Evolutionary conservation across 2,113 vertebrate species (phyloP), one percentile per base, ranked within the genome.

Genomic region (Serilophus lunatus): DNA sequence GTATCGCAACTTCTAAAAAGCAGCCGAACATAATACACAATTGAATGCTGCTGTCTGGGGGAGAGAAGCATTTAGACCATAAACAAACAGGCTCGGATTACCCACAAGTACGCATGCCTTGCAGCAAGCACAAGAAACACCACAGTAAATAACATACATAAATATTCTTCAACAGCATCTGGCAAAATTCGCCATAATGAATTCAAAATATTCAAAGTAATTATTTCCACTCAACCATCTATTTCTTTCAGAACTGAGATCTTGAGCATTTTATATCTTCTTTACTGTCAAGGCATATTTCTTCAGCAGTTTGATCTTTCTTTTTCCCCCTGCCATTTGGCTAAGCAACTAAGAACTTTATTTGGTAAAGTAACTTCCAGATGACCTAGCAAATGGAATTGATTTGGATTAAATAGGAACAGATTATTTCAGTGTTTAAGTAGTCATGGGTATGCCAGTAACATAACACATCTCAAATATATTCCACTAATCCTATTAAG

Each of bases 351-450:
- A 93, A 94, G 61, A 80, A 93, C 29, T 78, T 90, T 40, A 76
- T 42, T 88, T 42, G 19, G 42, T 31, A 69, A 91, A 89, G 85
- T 86, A 88, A 88, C 79, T 97, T 95, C 82, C 71, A 86, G 71
- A 88, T 8, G 35, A 94, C 82, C 76, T 81, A 88, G 79, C 66
- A 95, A 97, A 92, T 92, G 63, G 35, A 90, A 88, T 24, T 77
- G 51, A 86, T 92, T 77, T 77, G 78, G 61, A 92, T 91, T 91
- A 90, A 93, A 91, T 3, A 82, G 56, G 51, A 85, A 56, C 65
- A 82, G 78, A 79, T 79, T 75, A 91, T 68, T 96, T 65, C 78
- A 87, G 57, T 36, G 38, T 66, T 92, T 90, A 93, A 88, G 82
- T 24, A 86, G 82, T 74, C 82, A 83, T 5, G 33, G 29, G 79